Conservation (phyloP, 2,888 invertebrate genomes). For the Orchesellides sinensis region DNA sequence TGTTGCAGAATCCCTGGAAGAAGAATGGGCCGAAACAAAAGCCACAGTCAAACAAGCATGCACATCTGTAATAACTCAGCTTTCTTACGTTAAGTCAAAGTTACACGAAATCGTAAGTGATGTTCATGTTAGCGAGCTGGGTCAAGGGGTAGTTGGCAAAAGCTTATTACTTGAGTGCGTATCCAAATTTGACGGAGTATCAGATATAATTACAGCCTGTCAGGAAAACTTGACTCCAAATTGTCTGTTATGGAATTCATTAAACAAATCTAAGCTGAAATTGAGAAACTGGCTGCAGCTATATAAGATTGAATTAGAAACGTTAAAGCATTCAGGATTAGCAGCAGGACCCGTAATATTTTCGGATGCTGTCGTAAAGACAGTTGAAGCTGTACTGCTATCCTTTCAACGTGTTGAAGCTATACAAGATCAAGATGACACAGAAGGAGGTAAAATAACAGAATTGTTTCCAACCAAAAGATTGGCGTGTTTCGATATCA, state of each 20-base stretch:
- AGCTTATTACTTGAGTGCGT: slow-evolving; percentile 1
- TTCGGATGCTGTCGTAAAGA: slow-evolving; percentile 7
- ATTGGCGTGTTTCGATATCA: slow-evolving; percentile 74
- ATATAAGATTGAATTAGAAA: slow-evolving; percentile 14
- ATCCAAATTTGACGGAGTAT: neutral
- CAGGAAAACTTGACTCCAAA: neutral
- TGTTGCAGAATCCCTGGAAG: slow-evolving; percentile 57
- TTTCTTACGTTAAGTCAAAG: slow-evolving; percentile 26
- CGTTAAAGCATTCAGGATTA: neutral
- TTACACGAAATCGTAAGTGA: slow-evolving; percentile 22
- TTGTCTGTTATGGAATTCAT: slow-evolving; percentile 30
- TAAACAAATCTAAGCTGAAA: slow-evolving; percentile 4
- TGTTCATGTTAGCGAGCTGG: slow-evolving; percentile 11
- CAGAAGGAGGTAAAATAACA: slow-evolving; percentile 83
- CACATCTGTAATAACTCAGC: slow-evolving; percentile 16
- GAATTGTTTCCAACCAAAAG: slow-evolving; percentile 81
- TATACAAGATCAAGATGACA: slow-evolving; percentile 75
- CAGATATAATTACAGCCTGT: neutral
- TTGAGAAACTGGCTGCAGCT: slow-evolving; percentile 7
- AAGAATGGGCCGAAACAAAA: neutral
- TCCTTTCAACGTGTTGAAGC: slow-evolving; percentile 71
- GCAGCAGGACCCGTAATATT: neutral
- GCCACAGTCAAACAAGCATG: too few species aligned
- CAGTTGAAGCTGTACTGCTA: slow-evolving; percentile 58
- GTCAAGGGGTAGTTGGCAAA: slow-evolving; percentile 1